Conservation (phyloP, 2,113 vertebrate genomes). For the Rhabdornis inornatus region DNA sequence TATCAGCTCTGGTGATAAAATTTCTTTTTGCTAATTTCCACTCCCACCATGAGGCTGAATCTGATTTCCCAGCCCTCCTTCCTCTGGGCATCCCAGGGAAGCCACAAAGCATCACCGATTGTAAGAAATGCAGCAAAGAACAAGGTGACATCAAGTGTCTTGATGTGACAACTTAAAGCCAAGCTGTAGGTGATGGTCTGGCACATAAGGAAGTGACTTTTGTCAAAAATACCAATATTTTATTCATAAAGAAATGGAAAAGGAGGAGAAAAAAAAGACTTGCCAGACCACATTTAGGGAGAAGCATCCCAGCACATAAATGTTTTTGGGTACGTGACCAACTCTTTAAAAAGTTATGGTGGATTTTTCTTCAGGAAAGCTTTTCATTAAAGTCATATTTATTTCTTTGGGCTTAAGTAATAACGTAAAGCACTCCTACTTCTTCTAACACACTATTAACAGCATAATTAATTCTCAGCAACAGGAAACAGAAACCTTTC, state of each 20-base stretch:
- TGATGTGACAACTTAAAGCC: not conserved
- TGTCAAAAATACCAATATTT: not conserved
- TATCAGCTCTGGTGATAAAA: not conserved
- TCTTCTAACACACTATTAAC: constrained; percentile 51
- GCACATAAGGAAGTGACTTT: not conserved
- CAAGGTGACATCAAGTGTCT: not conserved
- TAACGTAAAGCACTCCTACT: not conserved
- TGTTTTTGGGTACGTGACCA: not conserved
- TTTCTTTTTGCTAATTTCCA: not conserved
- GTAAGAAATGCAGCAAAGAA: not conserved
- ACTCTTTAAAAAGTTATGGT: not conserved
- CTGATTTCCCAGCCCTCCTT: not conserved
- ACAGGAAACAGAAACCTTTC: constrained; percentile 47
- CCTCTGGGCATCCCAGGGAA: not conserved
- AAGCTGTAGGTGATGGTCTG: not conserved
- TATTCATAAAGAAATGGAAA: not conserved
- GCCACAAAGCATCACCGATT: not conserved
- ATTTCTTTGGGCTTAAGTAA: constrained; percentile 41
- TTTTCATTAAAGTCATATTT: not conserved
- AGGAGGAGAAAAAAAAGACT: not conserved
- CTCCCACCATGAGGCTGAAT: not conserved
- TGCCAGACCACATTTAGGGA: not conserved
- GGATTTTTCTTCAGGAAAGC: not conserved
- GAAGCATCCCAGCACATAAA: not conserved
- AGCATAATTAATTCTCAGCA: constrained; percentile 52